Percentiles rank a stretch among this genome's conserved stretches.
These are phyloP conservation scores for Saimiri boliviensis DNA, from an alignment of 2,113 vertebrate genomes.

Conservation along the genomic window DNA sequence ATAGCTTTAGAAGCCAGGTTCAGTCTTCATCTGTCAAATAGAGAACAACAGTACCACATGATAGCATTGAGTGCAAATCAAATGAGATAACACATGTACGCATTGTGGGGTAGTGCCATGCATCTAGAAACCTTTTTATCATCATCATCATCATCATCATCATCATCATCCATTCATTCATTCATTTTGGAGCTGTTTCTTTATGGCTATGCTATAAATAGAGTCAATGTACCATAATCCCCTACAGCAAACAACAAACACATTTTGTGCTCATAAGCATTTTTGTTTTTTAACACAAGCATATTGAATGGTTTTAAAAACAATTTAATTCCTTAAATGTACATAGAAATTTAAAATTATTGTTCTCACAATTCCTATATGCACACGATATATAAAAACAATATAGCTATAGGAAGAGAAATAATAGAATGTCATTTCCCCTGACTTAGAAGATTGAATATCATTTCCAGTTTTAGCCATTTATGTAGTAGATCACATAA, in stretches of 20 bases:
- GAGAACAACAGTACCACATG: neutral
- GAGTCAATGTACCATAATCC: neutral
- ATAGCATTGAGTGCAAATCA: neutral
- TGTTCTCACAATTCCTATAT: neutral
- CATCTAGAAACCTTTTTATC: neutral
- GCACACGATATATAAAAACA: neutral
- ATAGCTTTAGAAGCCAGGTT: neutral
- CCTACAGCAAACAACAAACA: neutral
- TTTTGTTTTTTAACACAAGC: constrained; percentile 15
- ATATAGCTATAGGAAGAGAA: neutral
- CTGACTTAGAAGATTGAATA: neutral
- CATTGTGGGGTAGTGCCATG: neutral
- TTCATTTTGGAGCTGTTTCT: neutral
- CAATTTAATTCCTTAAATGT: neutral
- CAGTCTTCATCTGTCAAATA: neutral
- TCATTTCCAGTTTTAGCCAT: neutral
- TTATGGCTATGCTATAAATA: neutral
- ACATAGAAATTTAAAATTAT: neutral
- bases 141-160: neutral
- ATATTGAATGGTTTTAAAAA: neutral
- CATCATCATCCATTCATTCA: neutral
- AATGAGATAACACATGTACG: neutral
- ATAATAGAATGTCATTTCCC: neutral
- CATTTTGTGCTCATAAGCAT: neutral
- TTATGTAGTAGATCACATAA: neutral